phyloP scores from a whole-genome alignment of 2,113 vertebrate genomes.

The Alces alces region DNA sequence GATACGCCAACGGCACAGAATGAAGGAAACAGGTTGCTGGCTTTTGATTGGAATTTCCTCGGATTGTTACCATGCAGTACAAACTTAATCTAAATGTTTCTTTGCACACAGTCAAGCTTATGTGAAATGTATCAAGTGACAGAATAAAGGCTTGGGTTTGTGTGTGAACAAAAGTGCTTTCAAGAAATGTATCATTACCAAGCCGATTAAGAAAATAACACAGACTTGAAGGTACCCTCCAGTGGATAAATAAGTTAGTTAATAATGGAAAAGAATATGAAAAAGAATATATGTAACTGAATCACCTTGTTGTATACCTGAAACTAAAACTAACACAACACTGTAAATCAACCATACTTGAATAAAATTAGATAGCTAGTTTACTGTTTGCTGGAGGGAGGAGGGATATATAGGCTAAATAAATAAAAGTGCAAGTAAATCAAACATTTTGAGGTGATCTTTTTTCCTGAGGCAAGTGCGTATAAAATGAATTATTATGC shows the following conservation, averaged over 20 bases:
- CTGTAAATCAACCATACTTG: neutral
- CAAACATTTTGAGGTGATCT: neutral
- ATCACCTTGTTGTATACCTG: neutral
- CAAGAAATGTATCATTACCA: neutral
- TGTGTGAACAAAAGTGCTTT: constrained; percentile 55
- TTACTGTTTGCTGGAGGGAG: neutral
- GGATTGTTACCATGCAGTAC: constrained; percentile 31
- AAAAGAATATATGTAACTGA: neutral
- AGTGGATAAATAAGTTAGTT: neutral
- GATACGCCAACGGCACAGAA: neutral
- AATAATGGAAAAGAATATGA: neutral
- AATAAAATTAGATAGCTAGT: neutral
- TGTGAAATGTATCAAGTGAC: constrained; percentile 27
- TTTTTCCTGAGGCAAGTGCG: neutral
- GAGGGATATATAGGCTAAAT: neutral
- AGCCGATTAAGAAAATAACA: constrained; percentile 30
- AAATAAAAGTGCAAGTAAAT: neutral
- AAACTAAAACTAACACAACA: neutral
- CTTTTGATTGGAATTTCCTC: constrained; percentile 44
- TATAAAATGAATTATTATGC: neutral
- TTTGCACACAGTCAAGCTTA: neutral
- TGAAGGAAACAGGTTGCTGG: neutral
- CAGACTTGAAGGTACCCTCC: neutral
- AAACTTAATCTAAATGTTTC: constrained; percentile 20
- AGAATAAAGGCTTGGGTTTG: neutral